Evolutionary conservation across 2,797 vertebrate genomes (phyloP).

Genomic region (Leptatherina wallacei): DNA sequence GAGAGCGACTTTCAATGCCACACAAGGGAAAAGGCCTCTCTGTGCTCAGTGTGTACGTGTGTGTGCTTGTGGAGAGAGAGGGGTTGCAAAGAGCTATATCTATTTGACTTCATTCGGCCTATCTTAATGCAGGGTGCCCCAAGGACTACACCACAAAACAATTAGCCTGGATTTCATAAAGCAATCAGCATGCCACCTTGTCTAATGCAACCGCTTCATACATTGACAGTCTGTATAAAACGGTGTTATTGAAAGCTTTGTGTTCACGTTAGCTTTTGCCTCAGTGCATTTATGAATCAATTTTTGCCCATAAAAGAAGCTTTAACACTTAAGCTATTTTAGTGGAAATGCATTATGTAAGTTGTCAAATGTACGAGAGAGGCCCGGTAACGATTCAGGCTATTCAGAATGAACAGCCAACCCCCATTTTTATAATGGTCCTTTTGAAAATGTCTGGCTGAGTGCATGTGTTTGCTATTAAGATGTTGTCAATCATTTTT

Average conservation of each 20-base stretch:
- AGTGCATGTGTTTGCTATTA: constrained; percentile 79
- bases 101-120: constrained; percentile 78
- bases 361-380: constrained; percentile 79
- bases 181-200: constrained; percentile 81
- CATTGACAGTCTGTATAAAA: constrained; percentile 83
- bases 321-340: constrained; percentile 86
- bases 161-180: constrained; percentile 81
- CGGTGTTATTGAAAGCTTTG: constrained; percentile 85
- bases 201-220: constrained; percentile 78
- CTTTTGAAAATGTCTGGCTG: constrained; percentile 78
- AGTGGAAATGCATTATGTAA: constrained; percentile 88
- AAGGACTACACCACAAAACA: constrained; percentile 81
- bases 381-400: constrained; percentile 77
- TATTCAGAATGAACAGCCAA: constrained; percentile 80
- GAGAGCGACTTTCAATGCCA: constrained; percentile 76
- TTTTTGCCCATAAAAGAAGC: constrained; percentile 85
- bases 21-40: constrained; percentile 62
- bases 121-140: constrained; percentile 78
- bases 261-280: constrained; percentile 80
- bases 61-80: background rate
- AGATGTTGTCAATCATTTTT: constrained; percentile 74
- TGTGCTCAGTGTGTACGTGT: constrained; percentile 36
- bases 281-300: constrained; percentile 86
- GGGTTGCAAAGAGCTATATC: constrained; percentile 74
- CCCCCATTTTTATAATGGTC: constrained; percentile 80